Evolutionary conservation across 2,113 vertebrate genomes (phyloP), one percentile per base, ranked within the genome.

Genomic region (Holacanthus passer): DNA sequence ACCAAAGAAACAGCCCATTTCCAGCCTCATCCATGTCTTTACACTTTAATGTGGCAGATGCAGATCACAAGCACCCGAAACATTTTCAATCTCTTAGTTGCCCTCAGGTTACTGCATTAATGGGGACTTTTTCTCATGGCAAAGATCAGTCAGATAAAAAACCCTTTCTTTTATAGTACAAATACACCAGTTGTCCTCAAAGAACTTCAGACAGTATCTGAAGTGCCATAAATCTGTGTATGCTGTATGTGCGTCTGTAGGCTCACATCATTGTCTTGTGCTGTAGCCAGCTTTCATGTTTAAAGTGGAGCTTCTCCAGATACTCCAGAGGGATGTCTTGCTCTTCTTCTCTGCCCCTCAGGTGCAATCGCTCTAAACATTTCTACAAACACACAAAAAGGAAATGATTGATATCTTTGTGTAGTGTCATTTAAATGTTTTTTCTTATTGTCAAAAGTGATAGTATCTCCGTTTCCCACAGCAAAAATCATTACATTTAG

Each of bases 251-350:
- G 29, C n/a, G 10, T 58, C 22, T 4, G 24, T 24, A 14, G 9
- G n/a, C 94, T 91, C 94, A 99, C 98, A 80, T 94, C 94, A 97
- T 89, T 0, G 95, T 97, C 87, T 95, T 96, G 68, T 97, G 95
- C 88, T 97, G 96, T 71, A 99, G 96, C 98, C 97, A 99, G 86
- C 95, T 97, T 86, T 99, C 98, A 0, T 99, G 98, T 73, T 98
- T 99, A 73, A 94, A 95, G 79, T 99, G 97, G 73, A 99, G 97
- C 65, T 97, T 98, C 92, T 99, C 96, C 88, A 99, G 91, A 83
- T 99, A 99, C 65, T 98, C 97, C 84, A 98, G 93, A 20, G 96
- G 97, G 89, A 99, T 97, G 59, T 95, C 96, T 84, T 98, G 97
- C 53, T 99, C 98, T 87, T 99, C 98, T 8, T 94, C 91, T 92